Conservation (phyloP, 2,888 invertebrate genomes). For the Diploptera punctata region DNA sequence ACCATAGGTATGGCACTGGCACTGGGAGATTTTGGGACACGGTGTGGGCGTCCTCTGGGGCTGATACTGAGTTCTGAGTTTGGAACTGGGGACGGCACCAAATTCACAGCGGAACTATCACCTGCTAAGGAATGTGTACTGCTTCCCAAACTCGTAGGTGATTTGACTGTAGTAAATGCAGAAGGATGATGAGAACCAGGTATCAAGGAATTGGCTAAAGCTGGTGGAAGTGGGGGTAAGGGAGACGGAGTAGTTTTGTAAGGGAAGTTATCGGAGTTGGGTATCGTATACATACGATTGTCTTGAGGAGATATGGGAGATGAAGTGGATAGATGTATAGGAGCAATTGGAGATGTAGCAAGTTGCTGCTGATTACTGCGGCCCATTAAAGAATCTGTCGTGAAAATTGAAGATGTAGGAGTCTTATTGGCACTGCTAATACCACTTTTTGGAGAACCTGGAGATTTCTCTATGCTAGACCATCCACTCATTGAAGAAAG, state of each 20-base stretch:
- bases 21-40: constrained; percentile 30
- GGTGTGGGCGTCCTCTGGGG: constrained; percentile 57
- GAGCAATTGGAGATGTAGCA: constrained; percentile 4
- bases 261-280: constrained; percentile 39
- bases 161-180: constrained; percentile 62
- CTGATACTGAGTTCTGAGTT: constrained; percentile 59
- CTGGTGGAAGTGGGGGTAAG: constrained; percentile 49
- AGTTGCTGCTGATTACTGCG: constrained; percentile 17
- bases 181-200: constrained; percentile 55
- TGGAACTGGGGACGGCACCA: constrained; percentile 62
- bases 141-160: constrained; percentile 59
- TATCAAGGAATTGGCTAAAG: constrained; percentile 20
- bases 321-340: constrained; percentile 27
- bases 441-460: constrained; percentile 75
- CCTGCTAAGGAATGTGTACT: constrained; percentile 43
- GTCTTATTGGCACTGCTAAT: constrained; percentile 50
- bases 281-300: constrained; percentile 15
- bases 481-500: constrained; percentile 87
- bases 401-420: constrained; percentile 47
- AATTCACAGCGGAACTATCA: constrained; percentile 53
- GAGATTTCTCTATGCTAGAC: constrained; percentile 85
- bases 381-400: constrained; percentile 32
- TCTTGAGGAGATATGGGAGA: constrained; percentile 30
- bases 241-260: constrained; percentile 41
- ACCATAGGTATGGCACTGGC: constrained; percentile 30